Base-by-base conservation (phyloP, 2,113 vertebrate genomes). In the Crypturellus undulatus region DNA sequence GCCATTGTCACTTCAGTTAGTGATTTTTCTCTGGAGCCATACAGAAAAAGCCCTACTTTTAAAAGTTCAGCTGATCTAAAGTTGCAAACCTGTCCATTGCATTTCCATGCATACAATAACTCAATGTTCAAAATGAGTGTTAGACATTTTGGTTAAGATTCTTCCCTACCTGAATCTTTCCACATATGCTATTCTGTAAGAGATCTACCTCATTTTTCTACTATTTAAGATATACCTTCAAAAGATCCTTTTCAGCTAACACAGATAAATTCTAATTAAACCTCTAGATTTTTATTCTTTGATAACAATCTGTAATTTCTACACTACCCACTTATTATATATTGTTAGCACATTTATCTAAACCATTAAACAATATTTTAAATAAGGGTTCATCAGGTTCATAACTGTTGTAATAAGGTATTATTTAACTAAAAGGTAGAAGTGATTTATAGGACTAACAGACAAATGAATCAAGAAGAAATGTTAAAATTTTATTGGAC, bases 301-400 rank as follows among this genome's bases (percentile, higher is more conserved):
- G 6, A 9, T 87, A 92, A 79, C 19, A 71, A 28, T 16, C 3
- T 82, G 52, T 49, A 24, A 49, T 93, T 84, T 38, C 56, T 58
- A 59, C 68, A 0, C 6, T 5, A 42, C 38, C 2, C 17, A 64
- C 49, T 85, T 77, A 70, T 8, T 52, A 6, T 45, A 10, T 5
- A 6, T 30, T 38, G 2, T 36, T 14, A 25, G 4, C 22, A 30
- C 7, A 5, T 54, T 63, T 24, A 79, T 49, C 19, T 65, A 67
- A 65, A 70, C 4, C 0, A 68, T 14, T 79, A 32, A 42, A 42
- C 21, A 73, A 82, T n/a, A 16, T 20, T n/a, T 49, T 15, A 3
- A 67, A 76, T 80, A 84, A 5, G 1, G 0, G 13, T 1, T 10
- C 9, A n/a, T 43, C 7, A 0, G 3, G 6, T 18, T 19, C 6